Evolutionary conservation across 2,888 invertebrate species (phyloP), one percentile per base, ranked within the genome.

Genomic region (Meloe dianella): DNA sequence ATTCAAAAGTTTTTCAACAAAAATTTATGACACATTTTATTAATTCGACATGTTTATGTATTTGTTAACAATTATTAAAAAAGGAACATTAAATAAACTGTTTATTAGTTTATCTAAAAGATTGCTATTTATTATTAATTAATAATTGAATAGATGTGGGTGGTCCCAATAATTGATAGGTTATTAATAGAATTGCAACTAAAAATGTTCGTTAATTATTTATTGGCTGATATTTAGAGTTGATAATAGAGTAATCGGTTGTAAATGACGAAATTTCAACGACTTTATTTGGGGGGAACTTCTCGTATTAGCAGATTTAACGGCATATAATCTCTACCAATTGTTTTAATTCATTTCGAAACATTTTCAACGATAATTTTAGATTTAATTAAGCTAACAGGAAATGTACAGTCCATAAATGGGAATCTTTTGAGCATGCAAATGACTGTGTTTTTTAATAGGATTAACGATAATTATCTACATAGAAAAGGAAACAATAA

Each of bases 121-220:
- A 73, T 70, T 72, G 71, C 69, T 70, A 68, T n/a, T n/a, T n/a
- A n/a, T 68, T 73, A 70, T 41, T 41, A 54, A 54, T 54, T 54
- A 27, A 73, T 71, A 68, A 70, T 70, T 54, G 58, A 54, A 64
- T 30, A 35, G 64, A 58, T 66, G 68, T 69, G 71, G 73, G 74
- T 71, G 74, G 74, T 69, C 71, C 71, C 7, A 57, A 71, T 68
- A 68, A 38, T 61, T 56, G 20, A 12, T 62, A 9, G 17, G n/a
- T 62, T 67, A 64, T 64, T 59, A 67, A 64, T 67, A 65, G 67
- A 59, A 64, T 14, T 64, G 67, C 64, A 61, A 32, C 61, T 47
- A 38, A 64, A 61, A 63, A 67, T 51, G 38, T 58, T 56, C 58
- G 35, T 58, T 61, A 30, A 35, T 30, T 60, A 30, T 63, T 56